Evolutionary conservation across 2,888 invertebrate genomes (phyloP).

Genomic region (Hydroisotoma schaefferi): DNA sequence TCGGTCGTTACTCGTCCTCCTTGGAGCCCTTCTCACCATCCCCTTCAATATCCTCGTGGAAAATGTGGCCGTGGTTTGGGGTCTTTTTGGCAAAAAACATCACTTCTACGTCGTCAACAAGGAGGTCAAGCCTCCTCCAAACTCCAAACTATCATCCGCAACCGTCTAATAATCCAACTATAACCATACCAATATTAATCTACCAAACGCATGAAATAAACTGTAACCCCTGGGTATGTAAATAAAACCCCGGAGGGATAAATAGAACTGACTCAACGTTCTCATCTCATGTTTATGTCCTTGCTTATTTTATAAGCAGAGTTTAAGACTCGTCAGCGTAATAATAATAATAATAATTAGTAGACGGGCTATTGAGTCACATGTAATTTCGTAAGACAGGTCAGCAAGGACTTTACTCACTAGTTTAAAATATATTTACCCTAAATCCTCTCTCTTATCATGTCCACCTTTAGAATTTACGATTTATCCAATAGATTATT

Average conservation of each 20-base stretch:
- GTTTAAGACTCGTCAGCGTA: no score
- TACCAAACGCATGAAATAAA: background rate
- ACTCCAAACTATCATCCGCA: no score
- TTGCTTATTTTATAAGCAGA: no score
- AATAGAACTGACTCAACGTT: background rate
- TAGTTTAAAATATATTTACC: no score
- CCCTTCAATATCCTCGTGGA: conserved; percentile 92
- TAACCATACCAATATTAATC: background rate
- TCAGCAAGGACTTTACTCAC: no score
- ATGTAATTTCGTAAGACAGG: no score
- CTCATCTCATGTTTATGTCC: no score
- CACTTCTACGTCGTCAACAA: conserved; percentile 97
- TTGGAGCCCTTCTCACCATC: conserved; percentile 83
- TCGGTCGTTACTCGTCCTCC: conserved; percentile 72
- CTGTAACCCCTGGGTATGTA: background rate
- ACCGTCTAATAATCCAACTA: background rate
- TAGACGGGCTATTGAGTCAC: no score
- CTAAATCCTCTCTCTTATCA: no score
- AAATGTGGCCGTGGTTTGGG: conserved; percentile 92
- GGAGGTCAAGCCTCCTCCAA: conserved; percentile 59
- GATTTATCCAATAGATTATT: no score
- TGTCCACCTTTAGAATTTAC: no score
- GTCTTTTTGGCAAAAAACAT: conserved; percentile 88
- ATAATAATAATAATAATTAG: no score
- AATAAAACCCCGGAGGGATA: background rate